These are phyloP conservation scores for Albula glossodonta DNA, from an alignment of 2,113 vertebrate species.

Conservation along the genomic window DNA sequence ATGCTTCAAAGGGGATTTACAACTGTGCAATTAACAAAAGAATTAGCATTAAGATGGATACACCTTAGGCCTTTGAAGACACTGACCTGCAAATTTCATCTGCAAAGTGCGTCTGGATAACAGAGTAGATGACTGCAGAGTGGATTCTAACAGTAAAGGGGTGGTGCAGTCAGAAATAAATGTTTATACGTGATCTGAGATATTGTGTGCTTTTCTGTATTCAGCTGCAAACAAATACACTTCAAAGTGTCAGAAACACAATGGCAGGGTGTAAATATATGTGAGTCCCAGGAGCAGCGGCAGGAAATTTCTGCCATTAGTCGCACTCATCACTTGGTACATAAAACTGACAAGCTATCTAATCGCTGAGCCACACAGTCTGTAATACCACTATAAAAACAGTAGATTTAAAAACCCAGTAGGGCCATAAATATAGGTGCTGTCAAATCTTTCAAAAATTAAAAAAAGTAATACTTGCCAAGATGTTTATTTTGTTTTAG, in stretches of 20 bases:
- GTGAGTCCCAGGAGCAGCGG: background rate
- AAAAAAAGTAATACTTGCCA: constrained; percentile 4
- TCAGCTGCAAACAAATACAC: background rate
- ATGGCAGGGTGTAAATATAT: background rate
- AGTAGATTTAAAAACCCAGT: background rate
- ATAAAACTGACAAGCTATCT: background rate
- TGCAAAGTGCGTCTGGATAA: too few relatives aligned
- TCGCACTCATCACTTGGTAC: background rate
- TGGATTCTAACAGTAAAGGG: background rate
- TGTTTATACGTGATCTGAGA: background rate
- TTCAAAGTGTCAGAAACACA: background rate
- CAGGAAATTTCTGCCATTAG: constrained; percentile 2
- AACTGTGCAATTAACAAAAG: background rate
- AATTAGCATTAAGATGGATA: background rate
- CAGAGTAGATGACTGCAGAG: background rate
- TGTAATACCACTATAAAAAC: constrained; percentile 3
- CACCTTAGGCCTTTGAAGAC: background rate
- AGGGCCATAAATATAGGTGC: background rate
- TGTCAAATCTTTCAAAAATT: background rate
- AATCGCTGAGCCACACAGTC: background rate
- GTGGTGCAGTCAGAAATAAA: too few relatives aligned
- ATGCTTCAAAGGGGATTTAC: background rate
- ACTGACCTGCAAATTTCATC: too few relatives aligned
- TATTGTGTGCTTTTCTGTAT: background rate
- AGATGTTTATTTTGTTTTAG: background rate